Evolutionary conservation across 2,888 invertebrate genomes (phyloP).

Genomic region (Philereme vetulata): DNA sequence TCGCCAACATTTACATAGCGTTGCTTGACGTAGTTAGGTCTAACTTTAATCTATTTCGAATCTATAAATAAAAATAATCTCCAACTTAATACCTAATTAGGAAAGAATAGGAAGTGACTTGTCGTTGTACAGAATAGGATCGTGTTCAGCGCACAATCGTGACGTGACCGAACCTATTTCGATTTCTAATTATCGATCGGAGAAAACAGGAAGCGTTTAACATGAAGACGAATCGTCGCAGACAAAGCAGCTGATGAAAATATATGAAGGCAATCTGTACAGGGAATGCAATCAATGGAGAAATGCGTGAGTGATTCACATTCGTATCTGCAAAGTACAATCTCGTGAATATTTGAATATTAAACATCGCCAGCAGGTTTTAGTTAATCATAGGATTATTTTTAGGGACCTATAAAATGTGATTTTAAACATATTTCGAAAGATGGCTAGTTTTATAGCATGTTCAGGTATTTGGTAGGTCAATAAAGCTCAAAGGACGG

Average conservation of each 20-base stretch:
- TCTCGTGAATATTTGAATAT: slow-evolving; percentile 40
- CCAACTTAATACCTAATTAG: too few relatives aligned
- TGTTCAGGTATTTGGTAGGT: too few relatives aligned
- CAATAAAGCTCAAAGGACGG: too few relatives aligned
- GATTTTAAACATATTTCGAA: too few relatives aligned
- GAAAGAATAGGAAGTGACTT: slow-evolving; percentile 41
- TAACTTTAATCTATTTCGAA: too few relatives aligned
- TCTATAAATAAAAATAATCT: too few relatives aligned
- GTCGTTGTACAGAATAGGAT: slow-evolving; percentile 45
- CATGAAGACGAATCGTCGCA: slow-evolving; percentile 47
- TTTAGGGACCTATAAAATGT: too few relatives aligned
- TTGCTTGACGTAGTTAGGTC: not conserved
- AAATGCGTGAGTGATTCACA: slow-evolving; percentile 42
- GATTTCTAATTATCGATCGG: slow-evolving; percentile 62
- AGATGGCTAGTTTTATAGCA: too few relatives aligned
- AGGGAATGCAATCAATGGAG: slow-evolving; percentile 42
- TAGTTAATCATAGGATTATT: slow-evolving; percentile 20
- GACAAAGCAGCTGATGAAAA: slow-evolving; percentile 44
- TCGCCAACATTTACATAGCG: not conserved
- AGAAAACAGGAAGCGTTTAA: slow-evolving; percentile 54
- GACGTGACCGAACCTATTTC: slow-evolving; percentile 60
- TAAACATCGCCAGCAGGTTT: slow-evolving; percentile 23
- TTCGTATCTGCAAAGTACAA: slow-evolving; percentile 39
- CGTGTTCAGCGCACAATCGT: slow-evolving; percentile 55
- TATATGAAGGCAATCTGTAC: slow-evolving; percentile 48